Evolutionary conservation across 2,797 vertebrate species (phyloP), one percentile per base, ranked within the genome.

Genomic region (Syndactyla subalaris): DNA sequence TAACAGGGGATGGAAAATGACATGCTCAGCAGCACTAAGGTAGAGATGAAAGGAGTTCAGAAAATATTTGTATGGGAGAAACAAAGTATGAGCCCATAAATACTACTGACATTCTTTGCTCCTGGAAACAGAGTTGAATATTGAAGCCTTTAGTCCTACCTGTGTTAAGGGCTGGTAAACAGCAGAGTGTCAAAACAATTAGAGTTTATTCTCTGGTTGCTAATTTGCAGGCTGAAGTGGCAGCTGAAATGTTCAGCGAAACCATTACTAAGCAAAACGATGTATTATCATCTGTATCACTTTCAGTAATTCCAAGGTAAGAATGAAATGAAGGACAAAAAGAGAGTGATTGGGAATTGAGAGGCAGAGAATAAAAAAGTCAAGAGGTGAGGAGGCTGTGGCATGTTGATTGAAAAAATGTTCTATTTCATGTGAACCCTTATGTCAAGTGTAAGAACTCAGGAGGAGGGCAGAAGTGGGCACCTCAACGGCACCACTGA

Each of bases 401-500:
- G 88, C 19, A 14, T 55, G 52, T 52, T 77, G 67, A 55, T 39
- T 63, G 76, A 36, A 73, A 61, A 73, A 78, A 67, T n/a, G 18
- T 17, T 27, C 34, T 43, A 5, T 51, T 1, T 34, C 10, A 67
- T 88, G 63, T 94, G 86, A 80, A 96, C 61, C 71, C 48, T 89
- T 45, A 46, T 74, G 85, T 94, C 85, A 94, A 97, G 91, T 80
- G 17, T 26, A 77, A 73, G 93, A 84, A 96, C 71, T 88, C 66
- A 87, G 36, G 24, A 89, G 90, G 38, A 95, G 70, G 38, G 51
- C 48, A 73, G 61, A 93, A 95, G 57, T 32, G 74, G 93, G 55
- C 84, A 96, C 88, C 85, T 94, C 92, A 94, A 58, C 75, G 41
- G 41, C n/a, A 9, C 62, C n/a, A 61, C 78, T 62, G 65, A 95